These are phyloP conservation scores for Lasaia peninsularis DNA, from an alignment of 1,140 invertebrate species.

Conservation along the genomic window DNA sequence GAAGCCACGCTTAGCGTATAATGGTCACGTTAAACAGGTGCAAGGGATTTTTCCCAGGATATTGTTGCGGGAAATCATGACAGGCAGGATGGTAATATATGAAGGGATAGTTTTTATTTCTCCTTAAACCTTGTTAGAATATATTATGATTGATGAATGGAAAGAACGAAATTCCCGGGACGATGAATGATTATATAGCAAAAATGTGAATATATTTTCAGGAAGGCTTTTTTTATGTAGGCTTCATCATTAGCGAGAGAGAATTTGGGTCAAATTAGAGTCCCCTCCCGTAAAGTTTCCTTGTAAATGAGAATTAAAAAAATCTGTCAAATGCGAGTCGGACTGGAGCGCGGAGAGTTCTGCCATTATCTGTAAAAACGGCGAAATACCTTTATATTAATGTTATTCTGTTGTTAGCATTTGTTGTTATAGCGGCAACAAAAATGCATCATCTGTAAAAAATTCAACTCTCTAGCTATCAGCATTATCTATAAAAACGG, in stretches of 20 bases:
- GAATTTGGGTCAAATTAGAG: not conserved
- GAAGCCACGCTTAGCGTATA: slow-evolving; percentile 42
- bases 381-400: no score
- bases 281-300: no score
- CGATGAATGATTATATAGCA: not conserved
- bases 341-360: no score
- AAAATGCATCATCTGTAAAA: no score
- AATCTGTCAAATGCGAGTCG: no score
- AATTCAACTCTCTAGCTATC: no score
- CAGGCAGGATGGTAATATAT: slow-evolving; percentile 13
- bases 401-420: no score
- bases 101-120: slow-evolving; percentile 9
- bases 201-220: slow-evolving; percentile 1
- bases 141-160: slow-evolving; percentile 11
- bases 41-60: slow-evolving; percentile 53
- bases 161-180: not conserved
- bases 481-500: no score
- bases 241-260: not conserved
- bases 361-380: no score
- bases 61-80: slow-evolving; percentile 38
- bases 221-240: not conserved
- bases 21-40: slow-evolving; percentile 51
- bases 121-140: slow-evolving; percentile 5
- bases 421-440: no score
- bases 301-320: not conserved